Evolutionary conservation across 2,113 vertebrate species (phyloP).

Genomic region (zebrafish (Danio rerio)): GRCz12tu NC_133186.1:2917501-2918000

Average conservation of each 20-base stretch:
- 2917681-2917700: background rate
- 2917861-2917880: constrained; percentile 33
- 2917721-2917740: constrained; percentile 22
- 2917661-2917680: background rate
- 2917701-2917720: background rate
- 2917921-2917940: constrained; percentile 8
- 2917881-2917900: constrained; percentile 4
- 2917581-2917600: background rate
- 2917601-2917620: background rate
- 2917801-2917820: constrained; percentile 20
- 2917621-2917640: constrained; percentile 21
- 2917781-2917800: constrained; percentile 5
- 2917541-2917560: too few relatives aligned
- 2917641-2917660: background rate
- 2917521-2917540: too few relatives aligned
- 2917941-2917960: constrained; percentile 21
- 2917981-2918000: constrained; percentile 3
- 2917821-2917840: background rate
- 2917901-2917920: background rate
- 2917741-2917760: constrained; percentile 24
- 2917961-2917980: constrained; percentile 21
- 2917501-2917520: too few relatives aligned
- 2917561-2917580: too few relatives aligned
- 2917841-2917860: constrained; percentile 23
- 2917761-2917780: background rate